phyloP scores from a whole-genome alignment of 2,797 vertebrate genomes.

The Enteromius paludinosus region DNA sequence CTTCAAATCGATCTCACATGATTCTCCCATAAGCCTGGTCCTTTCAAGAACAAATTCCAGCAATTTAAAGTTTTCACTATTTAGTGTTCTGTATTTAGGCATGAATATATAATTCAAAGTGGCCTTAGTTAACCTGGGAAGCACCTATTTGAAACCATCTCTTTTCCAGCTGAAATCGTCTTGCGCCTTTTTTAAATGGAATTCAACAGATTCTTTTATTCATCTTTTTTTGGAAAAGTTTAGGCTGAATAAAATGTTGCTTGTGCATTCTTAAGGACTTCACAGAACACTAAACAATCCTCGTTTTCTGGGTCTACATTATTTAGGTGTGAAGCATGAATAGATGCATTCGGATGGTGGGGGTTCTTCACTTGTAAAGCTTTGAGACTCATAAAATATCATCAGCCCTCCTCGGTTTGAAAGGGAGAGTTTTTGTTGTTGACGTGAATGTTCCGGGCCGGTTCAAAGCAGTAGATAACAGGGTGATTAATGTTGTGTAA shows the following conservation, averaged over 20 bases:
- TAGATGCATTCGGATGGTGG: neutral
- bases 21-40: conserved; percentile 61
- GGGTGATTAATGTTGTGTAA: conserved; percentile 51
- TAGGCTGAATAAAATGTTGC: conserved; percentile 64
- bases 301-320: conserved; percentile 25
- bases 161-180: neutral
- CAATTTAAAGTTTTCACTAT: conserved; percentile 58
- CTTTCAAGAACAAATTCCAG: conserved; percentile 47
- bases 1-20: conserved; percentile 57
- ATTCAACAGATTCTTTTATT: conserved; percentile 14
- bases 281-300: conserved; percentile 17
- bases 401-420: conserved; percentile 5
- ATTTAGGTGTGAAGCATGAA: neutral
- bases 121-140: conserved; percentile 57
- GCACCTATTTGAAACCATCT: neutral
- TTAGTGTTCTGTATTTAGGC: conserved; percentile 71
- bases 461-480: conserved; percentile 54
- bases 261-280: conserved; percentile 7
- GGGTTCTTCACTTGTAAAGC: neutral
- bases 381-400: conserved; percentile 16
- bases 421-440: conserved; percentile 41
- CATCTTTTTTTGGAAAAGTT: neutral
- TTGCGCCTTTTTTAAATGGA: neutral
- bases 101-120: conserved; percentile 75
- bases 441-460: conserved; percentile 40